A percentile compares a stretch with the other conserved stretches of the same genome.
phyloP scores from a whole-genome alignment of 64 coral and sea anemone genomes.

The Stichodactyla mertensii region DNA sequence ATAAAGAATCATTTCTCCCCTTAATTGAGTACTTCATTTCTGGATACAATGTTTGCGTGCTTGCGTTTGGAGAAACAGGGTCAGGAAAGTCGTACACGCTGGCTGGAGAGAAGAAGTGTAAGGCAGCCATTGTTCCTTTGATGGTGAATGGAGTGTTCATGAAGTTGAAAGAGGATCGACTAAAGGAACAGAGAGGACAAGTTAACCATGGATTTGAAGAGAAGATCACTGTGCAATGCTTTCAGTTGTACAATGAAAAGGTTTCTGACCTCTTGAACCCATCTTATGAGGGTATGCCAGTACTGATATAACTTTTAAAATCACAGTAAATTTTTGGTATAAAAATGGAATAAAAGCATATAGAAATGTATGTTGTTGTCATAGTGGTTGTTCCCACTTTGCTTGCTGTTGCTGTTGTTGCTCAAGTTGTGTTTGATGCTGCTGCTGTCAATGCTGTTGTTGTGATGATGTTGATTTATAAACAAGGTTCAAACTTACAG shows the following conservation, averaged over 20 bases:
- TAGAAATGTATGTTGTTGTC: background rate
- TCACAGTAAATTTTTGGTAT: background rate
- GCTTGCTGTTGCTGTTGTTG: no score
- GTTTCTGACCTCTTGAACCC: conserved; percentile 60
- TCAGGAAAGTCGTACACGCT: conserved; percentile 77
- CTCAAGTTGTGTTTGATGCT: no score
- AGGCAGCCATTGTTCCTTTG: conserved; percentile 69
- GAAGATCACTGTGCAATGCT: conserved; percentile 49
- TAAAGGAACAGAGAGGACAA: conserved; percentile 36
- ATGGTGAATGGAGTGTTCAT: conserved; percentile 65
- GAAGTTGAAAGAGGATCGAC: conserved; percentile 33
- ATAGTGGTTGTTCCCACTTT: background rate
- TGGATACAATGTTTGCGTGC: conserved; percentile 78
- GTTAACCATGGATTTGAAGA: conserved; percentile 32
- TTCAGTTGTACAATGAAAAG: conserved; percentile 71
- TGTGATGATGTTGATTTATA: no score
- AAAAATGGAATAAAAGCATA: background rate
- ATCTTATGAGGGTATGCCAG: conserved; percentile 53
- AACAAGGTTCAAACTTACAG: no score
- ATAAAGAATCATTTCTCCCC: conserved; percentile 58
- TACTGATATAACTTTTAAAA: background rate
- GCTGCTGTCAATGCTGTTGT: no score
- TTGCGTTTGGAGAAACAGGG: conserved; percentile 69
- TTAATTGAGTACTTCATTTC: conserved; percentile 65
- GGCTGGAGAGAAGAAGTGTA: conserved; percentile 72